phyloP scores from a whole-genome alignment of 2,113 vertebrate species.

The Noturus placidus region DNA sequence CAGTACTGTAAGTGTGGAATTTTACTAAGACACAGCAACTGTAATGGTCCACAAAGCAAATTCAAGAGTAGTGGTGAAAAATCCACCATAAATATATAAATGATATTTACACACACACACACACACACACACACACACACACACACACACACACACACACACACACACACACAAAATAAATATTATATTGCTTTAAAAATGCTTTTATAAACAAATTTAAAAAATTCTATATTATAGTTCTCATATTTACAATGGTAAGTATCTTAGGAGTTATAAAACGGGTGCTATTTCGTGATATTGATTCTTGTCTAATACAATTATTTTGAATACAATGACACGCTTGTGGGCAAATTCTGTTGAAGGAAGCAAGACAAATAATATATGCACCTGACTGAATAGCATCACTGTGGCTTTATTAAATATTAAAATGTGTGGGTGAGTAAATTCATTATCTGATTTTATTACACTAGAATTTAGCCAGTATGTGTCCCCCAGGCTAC shows the following conservation, averaged over 20 bases:
- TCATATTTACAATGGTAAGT: too few species aligned
- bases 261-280: neutral
- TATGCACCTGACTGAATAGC: constrained; percentile 52
- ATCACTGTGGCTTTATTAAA: constrained; percentile 61
- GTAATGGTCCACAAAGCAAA: neutral
- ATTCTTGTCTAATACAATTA: neutral
- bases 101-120: neutral
- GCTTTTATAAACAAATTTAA: neutral
- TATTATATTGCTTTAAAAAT: neutral
- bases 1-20: neutral
- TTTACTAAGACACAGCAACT: neutral
- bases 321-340: constrained; percentile 7
- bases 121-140: neutral
- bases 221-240: neutral
- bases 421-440: constrained; percentile 67
- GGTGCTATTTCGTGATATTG: neutral
- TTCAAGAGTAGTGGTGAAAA: neutral
- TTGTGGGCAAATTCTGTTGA: neutral
- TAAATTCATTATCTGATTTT: constrained; percentile 73
- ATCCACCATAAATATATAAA: neutral
- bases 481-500: constrained; percentile 1
- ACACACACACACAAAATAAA: neutral
- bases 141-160: neutral
- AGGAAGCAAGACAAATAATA: constrained; percentile 62
- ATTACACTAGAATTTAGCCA: constrained; percentile 57